Conservation (phyloP, 2,797 vertebrate genomes). For the Macropodus opercularis region DNA sequence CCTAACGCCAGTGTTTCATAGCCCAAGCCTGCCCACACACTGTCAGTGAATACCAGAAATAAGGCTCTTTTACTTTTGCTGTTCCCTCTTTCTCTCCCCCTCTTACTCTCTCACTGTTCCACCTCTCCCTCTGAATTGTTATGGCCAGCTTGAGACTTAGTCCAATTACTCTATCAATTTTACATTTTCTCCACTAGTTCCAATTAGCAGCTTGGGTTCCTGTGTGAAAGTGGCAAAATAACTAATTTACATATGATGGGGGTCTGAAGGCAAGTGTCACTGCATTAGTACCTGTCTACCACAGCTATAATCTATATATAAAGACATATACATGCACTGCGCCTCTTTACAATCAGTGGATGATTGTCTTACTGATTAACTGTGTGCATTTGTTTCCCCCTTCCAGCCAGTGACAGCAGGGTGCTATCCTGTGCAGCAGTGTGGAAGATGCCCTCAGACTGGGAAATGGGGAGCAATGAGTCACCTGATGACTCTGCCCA, state of each 20-base stretch:
- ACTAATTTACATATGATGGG: slow-evolving; percentile 56
- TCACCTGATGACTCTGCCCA: slow-evolving; percentile 96
- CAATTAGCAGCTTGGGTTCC: slow-evolving; percentile 66
- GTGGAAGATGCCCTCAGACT: slow-evolving; percentile 96
- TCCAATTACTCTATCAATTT: slow-evolving; percentile 69
- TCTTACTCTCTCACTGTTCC: too few species aligned
- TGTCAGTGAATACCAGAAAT: slow-evolving; percentile 67
- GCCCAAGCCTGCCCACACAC: slow-evolving; percentile 63
- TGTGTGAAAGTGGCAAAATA: slow-evolving; percentile 57
- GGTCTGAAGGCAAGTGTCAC: slow-evolving; percentile 38
- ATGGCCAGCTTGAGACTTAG: slow-evolving; percentile 59
- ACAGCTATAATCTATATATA: background rate
- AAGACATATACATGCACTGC: background rate
- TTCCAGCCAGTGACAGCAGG: slow-evolving; percentile 90
- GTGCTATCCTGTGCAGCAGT: slow-evolving; percentile 92
- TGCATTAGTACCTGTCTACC: slow-evolving; percentile 16
- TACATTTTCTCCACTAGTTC: slow-evolving; percentile 60
- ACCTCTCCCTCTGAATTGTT: slow-evolving; percentile 35
- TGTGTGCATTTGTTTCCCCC: slow-evolving; percentile 42
- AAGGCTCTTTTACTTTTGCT: slow-evolving; percentile 25
- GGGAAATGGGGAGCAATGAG: slow-evolving; percentile 94
- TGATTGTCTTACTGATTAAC: slow-evolving; percentile 23
- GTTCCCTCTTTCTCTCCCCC: slow-evolving; percentile 11
- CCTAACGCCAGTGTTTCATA: slow-evolving; percentile 61
- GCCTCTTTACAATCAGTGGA: slow-evolving; percentile 11